Evolutionary conservation across 2,113 vertebrate species (phyloP).

Genomic region (Cochlearius cochlearius): DNA sequence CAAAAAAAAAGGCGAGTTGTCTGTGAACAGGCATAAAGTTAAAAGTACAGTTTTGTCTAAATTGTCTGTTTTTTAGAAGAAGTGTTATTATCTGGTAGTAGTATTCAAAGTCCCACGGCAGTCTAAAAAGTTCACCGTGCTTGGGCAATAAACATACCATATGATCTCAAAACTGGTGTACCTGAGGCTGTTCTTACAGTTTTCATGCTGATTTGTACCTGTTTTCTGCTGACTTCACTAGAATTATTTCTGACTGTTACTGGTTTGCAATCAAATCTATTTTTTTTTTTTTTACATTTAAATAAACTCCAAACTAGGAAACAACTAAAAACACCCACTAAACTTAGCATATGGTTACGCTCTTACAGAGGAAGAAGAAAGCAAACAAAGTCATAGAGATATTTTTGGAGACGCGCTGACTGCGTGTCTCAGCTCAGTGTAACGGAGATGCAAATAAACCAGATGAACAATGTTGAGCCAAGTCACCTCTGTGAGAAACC

Average conservation of each 20-base stretch:
- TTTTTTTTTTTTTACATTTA: neutral
- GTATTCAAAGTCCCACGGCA: neutral
- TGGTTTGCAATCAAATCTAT: neutral
- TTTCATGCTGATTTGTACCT: neutral
- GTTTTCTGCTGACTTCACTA: neutral
- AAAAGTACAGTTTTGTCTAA: neutral
- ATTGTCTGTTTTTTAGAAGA: neutral
- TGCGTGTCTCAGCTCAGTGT: neutral
- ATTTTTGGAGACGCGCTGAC: neutral
- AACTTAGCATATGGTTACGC: constrained; percentile 2
- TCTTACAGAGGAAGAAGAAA: neutral
- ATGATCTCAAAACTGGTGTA: neutral
- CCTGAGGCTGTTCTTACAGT: neutral
- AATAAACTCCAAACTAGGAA: constrained; percentile 4
- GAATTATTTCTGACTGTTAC: neutral
- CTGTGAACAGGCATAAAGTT: neutral
- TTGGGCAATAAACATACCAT: neutral
- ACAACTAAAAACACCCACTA: constrained; percentile 9
- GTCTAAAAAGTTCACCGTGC: neutral
- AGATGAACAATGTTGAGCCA: neutral
- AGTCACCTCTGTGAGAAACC: neutral
- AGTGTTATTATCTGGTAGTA: neutral
- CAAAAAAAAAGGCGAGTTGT: neutral
- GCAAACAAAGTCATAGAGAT: constrained; percentile 23
- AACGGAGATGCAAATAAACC: neutral